Evolutionary conservation across 2,888 invertebrate genomes (phyloP).

Genomic region (Acleris literana): DNA sequence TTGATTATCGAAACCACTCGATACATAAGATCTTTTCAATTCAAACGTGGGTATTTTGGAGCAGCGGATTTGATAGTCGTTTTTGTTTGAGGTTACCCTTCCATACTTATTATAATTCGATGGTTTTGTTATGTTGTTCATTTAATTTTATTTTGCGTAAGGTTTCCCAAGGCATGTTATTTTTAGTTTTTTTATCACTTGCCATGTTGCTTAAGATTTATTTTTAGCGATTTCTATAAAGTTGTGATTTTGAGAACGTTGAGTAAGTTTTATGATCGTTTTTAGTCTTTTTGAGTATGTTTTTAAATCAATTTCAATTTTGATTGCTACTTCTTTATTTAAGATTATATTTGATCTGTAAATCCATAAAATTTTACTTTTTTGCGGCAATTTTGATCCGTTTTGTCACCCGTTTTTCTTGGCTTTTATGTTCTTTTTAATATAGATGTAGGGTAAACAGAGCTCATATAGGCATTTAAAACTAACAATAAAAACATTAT

Average conservation of each 20-base stretch:
- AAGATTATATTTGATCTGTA: neutral
- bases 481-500: neutral
- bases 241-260: conserved; percentile 17
- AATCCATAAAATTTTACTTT: conserved; percentile 10
- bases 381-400: conserved; percentile 8
- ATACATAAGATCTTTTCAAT: no score
- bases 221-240: conserved; percentile 2
- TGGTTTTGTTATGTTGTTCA: neutral
- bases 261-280: conserved; percentile 22
- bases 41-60: no score
- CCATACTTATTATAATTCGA: no score
- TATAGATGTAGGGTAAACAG: neutral
- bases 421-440: neutral
- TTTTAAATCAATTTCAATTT: conserved; percentile 13
- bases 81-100: no score
- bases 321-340: neutral
- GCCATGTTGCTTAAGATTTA: conserved; percentile 21
- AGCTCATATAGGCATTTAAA: conserved; percentile 2
- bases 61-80: no score
- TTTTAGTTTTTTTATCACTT: conserved; percentile 18
- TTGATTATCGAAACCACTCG: no score
- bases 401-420: conserved; percentile 10
- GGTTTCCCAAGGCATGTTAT: neutral
- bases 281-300: conserved; percentile 8
- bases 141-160: neutral